Base-by-base conservation (phyloP, 2,113 vertebrate species). In the Stegastes partitus region DNA sequence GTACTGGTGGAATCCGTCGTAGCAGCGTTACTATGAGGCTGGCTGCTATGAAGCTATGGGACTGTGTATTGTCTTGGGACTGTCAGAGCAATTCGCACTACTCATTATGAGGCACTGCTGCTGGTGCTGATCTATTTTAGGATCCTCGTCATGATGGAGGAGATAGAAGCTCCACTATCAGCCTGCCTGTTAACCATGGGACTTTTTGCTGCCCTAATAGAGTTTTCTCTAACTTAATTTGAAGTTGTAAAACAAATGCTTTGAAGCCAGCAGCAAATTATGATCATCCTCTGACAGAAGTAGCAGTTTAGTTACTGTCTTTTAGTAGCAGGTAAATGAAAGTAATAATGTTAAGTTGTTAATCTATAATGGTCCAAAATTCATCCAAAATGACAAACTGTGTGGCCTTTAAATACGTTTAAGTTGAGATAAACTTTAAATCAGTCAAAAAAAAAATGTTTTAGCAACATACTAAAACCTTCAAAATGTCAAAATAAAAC, bases 101-200 rank as follows among this genome's bases (percentile, higher is more conserved):
- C 50, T 50, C 49, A 50, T 68, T 64, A 54, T 45, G 68, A 87
- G 50, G 44, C 2, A 23, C 65, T 80, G 68, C 58, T 26, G 68
- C 49, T 80, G 68, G 54, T 26, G 68, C 49, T 12, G 68, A 72
- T 85, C 79, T 88, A 85, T 90, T 88, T 87, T 47, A 15, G 71
- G 83, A 72, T 55, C 59, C 31, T 39, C 11, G 53, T 83, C 63
- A 21, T 59, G 42, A 71, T 19, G 28, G 53, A 73, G 59, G 37
- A 77, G 28, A 68, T 12, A 63, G 58, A 79, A 51, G 63, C 59
- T 77, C 22, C 22, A 64, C 56, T 74, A 10, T 8, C n/a, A 21
- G 39, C 49, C 77, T 31, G 42, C 4, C 9, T 62, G 63, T 67
- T 71, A 61, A 83, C 66, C 63, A 74, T 26, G n/a, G 83, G 71